Evolutionary conservation across 2,113 vertebrate species (phyloP).

Genomic region (Jacana jacana): DNA sequence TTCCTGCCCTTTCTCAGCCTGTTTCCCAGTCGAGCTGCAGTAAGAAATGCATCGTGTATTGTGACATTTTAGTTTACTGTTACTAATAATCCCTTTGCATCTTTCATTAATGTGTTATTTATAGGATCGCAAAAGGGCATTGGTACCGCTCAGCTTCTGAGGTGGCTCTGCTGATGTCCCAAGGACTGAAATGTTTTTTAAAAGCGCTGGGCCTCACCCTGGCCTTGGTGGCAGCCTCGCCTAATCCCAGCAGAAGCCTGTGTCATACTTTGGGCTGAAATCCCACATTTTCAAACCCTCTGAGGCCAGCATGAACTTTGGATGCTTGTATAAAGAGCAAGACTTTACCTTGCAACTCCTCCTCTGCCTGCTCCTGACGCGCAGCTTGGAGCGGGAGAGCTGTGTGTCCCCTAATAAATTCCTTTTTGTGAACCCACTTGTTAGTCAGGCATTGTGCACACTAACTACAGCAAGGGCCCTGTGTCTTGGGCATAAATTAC

Average conservation of each 20-base stretch:
- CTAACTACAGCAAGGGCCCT: conserved; percentile 77
- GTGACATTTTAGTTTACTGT: conserved; percentile 45
- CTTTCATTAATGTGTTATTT: conserved; percentile 63
- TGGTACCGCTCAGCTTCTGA: not conserved
- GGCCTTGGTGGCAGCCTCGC: not conserved
- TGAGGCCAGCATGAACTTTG: not conserved
- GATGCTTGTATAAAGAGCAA: not conserved
- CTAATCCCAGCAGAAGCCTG: not conserved
- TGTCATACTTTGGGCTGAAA: not conserved
- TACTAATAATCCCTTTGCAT: conserved; percentile 47
- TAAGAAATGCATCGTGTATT: not conserved
- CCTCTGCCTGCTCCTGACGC: conserved; percentile 33
- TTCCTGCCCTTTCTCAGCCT: not conserved
- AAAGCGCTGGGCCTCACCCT: not conserved
- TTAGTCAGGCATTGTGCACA: conserved; percentile 80
- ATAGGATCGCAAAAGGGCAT: conserved; percentile 49
- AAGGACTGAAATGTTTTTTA: not conserved
- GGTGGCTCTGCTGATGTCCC: not conserved
- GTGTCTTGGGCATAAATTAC: conserved; percentile 85
- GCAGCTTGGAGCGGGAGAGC: not conserved
- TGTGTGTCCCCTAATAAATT: conserved; percentile 73
- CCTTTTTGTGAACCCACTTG: conserved; percentile 75
- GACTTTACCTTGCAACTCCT: conserved; percentile 29
- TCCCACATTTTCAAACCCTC: rapidly evolving
- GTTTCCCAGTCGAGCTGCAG: not conserved